phyloP scores from a whole-genome alignment of 2,113 vertebrate genomes.

The Ardeotis arabs region DNA sequence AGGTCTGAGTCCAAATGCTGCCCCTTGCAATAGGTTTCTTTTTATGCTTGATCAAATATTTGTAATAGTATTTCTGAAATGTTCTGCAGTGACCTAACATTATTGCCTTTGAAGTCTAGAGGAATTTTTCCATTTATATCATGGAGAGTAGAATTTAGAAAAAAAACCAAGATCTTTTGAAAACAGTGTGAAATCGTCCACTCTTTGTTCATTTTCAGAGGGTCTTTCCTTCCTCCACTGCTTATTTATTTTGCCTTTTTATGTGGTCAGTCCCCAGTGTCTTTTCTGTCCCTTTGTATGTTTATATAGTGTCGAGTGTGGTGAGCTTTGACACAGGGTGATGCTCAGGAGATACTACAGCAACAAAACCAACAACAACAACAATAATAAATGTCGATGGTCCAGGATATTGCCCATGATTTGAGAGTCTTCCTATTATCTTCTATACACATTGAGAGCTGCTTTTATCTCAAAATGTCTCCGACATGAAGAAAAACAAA shows the following conservation, averaged over 20 bases:
- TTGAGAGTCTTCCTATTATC: neutral
- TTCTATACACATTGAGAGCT: neutral
- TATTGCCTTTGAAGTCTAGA: neutral
- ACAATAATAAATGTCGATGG: neutral
- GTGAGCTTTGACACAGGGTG: neutral
- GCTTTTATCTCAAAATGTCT: conserved; percentile 9
- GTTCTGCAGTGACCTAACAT: neutral
- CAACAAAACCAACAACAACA: neutral
- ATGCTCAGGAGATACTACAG: neutral
- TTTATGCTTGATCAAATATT: neutral
- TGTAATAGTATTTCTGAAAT: neutral
- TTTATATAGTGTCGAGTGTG: neutral
- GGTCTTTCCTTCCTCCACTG: neutral
- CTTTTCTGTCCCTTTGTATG: neutral
- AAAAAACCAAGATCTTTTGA: neutral
- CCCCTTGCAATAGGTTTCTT: neutral
- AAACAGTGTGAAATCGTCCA: neutral
- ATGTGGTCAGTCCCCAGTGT: neutral
- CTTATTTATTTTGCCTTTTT: neutral
- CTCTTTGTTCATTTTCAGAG: neutral
- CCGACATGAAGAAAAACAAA: conserved; percentile 19
- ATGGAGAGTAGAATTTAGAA: neutral
- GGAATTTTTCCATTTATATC: neutral
- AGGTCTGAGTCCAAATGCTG: neutral
- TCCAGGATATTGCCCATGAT: neutral